A percentile compares a stretch with the other conserved stretches of the same genome.
Evolutionary conservation across 2,113 vertebrate genomes (phyloP).

Genomic region (Microtus richardsoni): DNA sequence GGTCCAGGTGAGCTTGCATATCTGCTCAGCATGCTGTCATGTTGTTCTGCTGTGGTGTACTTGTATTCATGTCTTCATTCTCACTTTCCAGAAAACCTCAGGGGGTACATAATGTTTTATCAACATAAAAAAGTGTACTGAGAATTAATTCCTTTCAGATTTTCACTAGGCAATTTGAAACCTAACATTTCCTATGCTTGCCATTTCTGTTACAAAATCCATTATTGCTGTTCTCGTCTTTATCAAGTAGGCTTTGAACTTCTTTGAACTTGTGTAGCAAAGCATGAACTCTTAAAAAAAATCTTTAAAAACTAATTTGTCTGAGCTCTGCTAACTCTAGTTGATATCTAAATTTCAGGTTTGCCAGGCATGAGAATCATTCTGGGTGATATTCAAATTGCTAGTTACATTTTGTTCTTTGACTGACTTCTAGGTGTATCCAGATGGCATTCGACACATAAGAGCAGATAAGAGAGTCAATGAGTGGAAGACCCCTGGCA

Average conservation of each 20-base stretch:
- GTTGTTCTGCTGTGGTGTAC: not conserved
- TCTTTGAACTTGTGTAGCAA: not conserved
- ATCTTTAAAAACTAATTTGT: not conserved
- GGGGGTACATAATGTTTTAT: not conserved
- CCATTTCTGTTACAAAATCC: not conserved
- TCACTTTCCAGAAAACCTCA: not conserved
- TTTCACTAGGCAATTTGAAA: not conserved
- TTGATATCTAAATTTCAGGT: not conserved
- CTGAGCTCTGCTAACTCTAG: not conserved
- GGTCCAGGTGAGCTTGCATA: constrained; percentile 91
- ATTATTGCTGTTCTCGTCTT: not conserved
- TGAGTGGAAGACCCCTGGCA: constrained; percentile 99
- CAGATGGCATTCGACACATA: constrained; percentile 98
- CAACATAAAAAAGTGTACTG: not conserved
- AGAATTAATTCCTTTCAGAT: not conserved
- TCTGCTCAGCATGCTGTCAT: not conserved
- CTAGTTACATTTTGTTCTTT: not conserved
- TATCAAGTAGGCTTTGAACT: constrained; percentile 8
- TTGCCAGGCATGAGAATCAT: not conserved
- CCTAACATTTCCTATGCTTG: not conserved
- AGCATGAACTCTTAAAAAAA: not conserved
- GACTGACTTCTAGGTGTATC: constrained; percentile 91
- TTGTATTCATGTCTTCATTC: not conserved
- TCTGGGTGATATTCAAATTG: not conserved
- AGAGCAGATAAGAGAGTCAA: constrained; percentile 99